Evolutionary conservation across 53 echinoderm and acorn worm species (phyloP).

Genomic region (Mesocentrotus franciscanus): DNA sequence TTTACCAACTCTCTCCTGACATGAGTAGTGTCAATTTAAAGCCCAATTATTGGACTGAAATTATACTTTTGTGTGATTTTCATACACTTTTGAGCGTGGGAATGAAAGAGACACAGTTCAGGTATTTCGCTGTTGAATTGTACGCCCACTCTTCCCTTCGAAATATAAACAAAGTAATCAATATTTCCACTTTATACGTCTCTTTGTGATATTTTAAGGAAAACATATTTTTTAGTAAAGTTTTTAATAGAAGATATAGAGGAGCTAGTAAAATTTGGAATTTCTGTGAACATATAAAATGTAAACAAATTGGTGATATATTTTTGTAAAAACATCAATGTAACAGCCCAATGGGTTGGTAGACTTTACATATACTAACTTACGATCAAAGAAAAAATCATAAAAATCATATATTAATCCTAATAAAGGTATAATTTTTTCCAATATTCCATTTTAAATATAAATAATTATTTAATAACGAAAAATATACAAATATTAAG

Average conservation of each 20-base stretch:
- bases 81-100: neutral
- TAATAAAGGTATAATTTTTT: neutral
- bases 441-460: neutral
- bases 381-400: neutral
- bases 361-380: neutral
- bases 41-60: neutral
- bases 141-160: neutral
- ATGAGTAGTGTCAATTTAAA: neutral
- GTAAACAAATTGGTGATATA: neutral
- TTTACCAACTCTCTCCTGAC: neutral
- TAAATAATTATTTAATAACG: neutral
- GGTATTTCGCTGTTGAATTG: slow-evolving; percentile 39
- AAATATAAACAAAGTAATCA: neutral
- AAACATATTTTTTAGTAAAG: neutral
- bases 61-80: neutral
- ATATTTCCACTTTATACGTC: neutral
- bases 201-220: neutral
- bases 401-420: neutral
- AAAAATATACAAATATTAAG: neutral
- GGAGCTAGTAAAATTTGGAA: neutral
- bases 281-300: neutral
- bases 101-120: neutral
- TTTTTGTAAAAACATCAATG: neutral
- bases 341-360: neutral
- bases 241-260: neutral